Evolutionary conservation across 2,113 vertebrate genomes (phyloP), one percentile per base, ranked within the genome.

Genomic region (Patagioenas fasciata): DNA sequence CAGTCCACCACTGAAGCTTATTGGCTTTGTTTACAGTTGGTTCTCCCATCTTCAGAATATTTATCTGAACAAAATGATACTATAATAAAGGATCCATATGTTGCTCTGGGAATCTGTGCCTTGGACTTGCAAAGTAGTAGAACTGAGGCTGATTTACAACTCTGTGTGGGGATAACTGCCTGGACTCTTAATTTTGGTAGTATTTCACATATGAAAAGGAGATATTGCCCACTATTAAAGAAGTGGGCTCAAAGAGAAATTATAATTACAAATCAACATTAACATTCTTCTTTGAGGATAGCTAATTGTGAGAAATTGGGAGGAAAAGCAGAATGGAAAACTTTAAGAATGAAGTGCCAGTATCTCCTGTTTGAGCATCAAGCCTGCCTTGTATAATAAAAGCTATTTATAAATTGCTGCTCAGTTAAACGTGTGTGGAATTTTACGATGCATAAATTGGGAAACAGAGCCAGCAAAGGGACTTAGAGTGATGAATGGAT

Each of bases 361-460:
- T 81, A 58, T 85, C 47, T 80, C 80, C 69, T 44, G n/a, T 93
- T 93, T 85, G 58, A 94, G 73, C 91, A 72, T 89, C 53, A 65
- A 87, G 71, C 50, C 78, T 95, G 89, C 66, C 78, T 89, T 94
- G 79, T 95, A 2, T 80, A 96, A 94, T 93, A 96, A 91, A 93
- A 94, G 72, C 94, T 95, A 61, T 93, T 96, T 96, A 95, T 96
- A 95, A 96, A 88, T 91, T 88, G 89, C 79, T 80, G 67, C 79
- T 88, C 88, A 71, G 79, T 94, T 95, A 88, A 83, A 96, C 72
- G 34, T 88, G 89, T 77, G 24, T 80, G 83, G 89, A 96, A 96
- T 96, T 94, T 96, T 96, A 91, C 0, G 12, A 81, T 61, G 73
- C 85, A 83, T 93, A 79, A 91, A 90, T 90, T 83, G 72, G 75